Conservation (phyloP, 2,797 vertebrate genomes). For the Sylvia borin region DNA sequence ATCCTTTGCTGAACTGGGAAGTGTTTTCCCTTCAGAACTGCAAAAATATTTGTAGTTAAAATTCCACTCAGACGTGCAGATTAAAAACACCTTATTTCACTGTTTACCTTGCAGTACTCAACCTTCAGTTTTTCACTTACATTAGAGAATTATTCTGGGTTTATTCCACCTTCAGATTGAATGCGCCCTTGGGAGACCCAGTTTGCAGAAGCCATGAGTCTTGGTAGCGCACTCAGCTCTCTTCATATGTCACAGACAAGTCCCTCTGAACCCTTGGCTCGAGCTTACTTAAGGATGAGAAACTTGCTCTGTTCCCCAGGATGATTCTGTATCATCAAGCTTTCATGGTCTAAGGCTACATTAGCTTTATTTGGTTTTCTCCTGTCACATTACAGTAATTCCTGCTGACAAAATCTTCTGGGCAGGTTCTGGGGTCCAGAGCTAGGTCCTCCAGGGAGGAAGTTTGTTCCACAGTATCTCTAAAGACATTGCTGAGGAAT, state of each 20-base stretch:
- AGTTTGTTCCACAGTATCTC: neutral
- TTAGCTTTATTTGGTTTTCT: neutral
- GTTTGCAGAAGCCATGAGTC: neutral
- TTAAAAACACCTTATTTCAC: neutral
- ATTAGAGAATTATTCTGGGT: neutral
- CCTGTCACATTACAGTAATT: neutral
- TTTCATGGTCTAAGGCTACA: neutral
- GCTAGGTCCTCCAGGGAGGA: neutral
- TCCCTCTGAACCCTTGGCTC: neutral
- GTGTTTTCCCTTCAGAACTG: neutral
- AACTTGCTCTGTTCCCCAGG: neutral
- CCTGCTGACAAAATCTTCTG: neutral
- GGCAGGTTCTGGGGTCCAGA: neutral
- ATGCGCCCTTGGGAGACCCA: neutral
- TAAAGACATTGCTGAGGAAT: neutral
- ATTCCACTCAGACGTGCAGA: neutral
- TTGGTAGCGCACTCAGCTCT: neutral
- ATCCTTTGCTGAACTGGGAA: constrained; percentile 12
- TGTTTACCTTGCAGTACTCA: neutral
- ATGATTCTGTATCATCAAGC: neutral
- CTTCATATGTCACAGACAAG: neutral
- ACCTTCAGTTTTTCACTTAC: neutral
- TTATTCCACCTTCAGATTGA: neutral
- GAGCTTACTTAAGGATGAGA: neutral
- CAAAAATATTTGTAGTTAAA: constrained; percentile 30